Evolutionary conservation across 2,113 vertebrate species (phyloP), one percentile per base, ranked within the genome.

Genomic region (Cynocephalus volans): DNA sequence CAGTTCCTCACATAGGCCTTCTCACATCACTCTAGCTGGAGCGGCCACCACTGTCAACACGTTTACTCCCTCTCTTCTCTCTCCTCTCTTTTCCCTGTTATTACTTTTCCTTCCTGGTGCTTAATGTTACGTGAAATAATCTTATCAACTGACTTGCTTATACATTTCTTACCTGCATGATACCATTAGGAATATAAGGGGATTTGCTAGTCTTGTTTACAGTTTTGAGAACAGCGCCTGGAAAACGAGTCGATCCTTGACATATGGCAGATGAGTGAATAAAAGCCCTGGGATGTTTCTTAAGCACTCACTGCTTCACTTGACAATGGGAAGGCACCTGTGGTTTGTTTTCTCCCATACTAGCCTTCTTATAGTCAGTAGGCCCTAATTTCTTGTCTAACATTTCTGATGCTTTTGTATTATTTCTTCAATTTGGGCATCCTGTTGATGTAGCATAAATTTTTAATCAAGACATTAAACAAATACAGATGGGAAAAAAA

Each of bases 391-490:
- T 84, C 26, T 91, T 21, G 33, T 26, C 17, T 28, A 81, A 85
- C 45, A 5, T 80, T 82, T 75, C 28, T 69, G 31, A 72, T 88
- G 21, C 14, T 81, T 92, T 82, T 89, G 48, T 15, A 45, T 7
- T 70, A 2, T 79, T 24, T 97, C 45, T 95, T 88, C n/a, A 28
- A 1, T 86, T 56, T 79, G 14, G 36, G 18, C 52, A 24, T 82
- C 73, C 31, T 82, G 24, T 60, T 94, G 26, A 19, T 72, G 9
- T 76, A 73, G n/a, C 14, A 41, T 41, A 41, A 41, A 41, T 62
- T 95, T 93, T 91, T 5, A 33, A 89, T 67, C 23, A 69, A 85
- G 45, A 69, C 77, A 86, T 65, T 93, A 64, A 92, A 60, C 56
- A 93, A 95, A 83, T 80, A n/a, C 7, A 67, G 86, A 92, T 88